phyloP scores from a whole-genome alignment of 2,797 vertebrate genomes.

The Alcedo quadribrachys region DNA sequence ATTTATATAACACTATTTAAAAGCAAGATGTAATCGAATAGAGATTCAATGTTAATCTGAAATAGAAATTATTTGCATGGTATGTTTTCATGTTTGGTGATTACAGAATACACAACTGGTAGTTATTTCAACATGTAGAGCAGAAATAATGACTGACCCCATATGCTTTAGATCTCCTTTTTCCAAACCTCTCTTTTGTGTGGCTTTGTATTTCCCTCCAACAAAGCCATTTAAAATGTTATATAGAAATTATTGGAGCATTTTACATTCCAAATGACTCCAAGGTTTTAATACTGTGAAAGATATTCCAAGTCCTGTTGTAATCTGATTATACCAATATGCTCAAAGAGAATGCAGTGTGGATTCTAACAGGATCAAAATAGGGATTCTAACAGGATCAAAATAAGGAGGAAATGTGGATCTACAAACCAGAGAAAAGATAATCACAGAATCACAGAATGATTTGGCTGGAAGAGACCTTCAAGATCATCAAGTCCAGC shows the following conservation, averaged over 20 bases:
- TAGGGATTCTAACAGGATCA: background rate
- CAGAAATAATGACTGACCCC: background rate
- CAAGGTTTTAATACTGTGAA: background rate
- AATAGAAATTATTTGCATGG: background rate
- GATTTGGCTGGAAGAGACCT: no score
- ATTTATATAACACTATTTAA: background rate
- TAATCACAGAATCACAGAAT: background rate
- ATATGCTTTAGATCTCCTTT: background rate
- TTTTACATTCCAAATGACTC: background rate
- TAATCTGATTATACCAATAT: background rate
- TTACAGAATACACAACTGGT: fast-evolving
- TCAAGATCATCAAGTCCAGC: no score
- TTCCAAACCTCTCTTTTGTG: background rate
- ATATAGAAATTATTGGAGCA: background rate
- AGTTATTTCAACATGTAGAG: background rate
- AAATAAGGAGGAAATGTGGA: background rate
- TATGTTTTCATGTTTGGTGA: background rate
- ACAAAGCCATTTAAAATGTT: background rate
- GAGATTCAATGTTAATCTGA: background rate
- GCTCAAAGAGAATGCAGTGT: background rate
- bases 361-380: background rate
- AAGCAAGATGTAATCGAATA: background rate
- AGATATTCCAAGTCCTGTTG: background rate
- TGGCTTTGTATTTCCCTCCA: background rate
- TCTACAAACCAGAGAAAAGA: background rate